Evolutionary conservation across 2,888 invertebrate species (phyloP).

Genomic region (Coronaproctus castanopsis): DNA sequence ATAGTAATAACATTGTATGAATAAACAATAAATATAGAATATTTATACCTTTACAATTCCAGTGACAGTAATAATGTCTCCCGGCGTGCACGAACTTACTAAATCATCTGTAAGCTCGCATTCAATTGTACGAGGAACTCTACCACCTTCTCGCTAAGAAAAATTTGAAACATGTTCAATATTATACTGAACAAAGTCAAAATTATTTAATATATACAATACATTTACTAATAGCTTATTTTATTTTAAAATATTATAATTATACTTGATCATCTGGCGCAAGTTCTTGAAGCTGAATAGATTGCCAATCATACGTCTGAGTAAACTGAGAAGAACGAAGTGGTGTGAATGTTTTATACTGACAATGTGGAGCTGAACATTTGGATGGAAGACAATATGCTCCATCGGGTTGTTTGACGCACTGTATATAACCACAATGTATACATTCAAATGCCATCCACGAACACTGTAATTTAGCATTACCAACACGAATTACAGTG

Average conservation of each 20-base stretch:
- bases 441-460: conserved; percentile 60
- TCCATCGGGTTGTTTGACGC: conserved; percentile 41
- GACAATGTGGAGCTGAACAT: conserved; percentile 36
- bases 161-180: too few relatives aligned
- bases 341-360: conserved; percentile 38
- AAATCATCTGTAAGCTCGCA: conserved; percentile 67
- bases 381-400: conserved; percentile 36
- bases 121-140: conserved; percentile 59
- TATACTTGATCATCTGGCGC: conserved; percentile 42
- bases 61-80: conserved; percentile 67
- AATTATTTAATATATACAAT: neutral
- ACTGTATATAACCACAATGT: conserved; percentile 43
- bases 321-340: conserved; percentile 45
- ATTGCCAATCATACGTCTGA: conserved; percentile 56
- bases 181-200: too few relatives aligned
- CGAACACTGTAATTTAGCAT: conserved; percentile 47
- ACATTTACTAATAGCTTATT: too few relatives aligned
- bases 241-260: neutral
- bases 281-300: conserved; percentile 62
- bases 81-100: conserved; percentile 63
- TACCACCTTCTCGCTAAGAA: conserved; percentile 41
- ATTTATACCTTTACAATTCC: conserved; percentile 56
- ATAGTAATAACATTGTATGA: too few relatives aligned
- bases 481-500: conserved; percentile 61
- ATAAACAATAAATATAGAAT: too few relatives aligned